A percentile compares a stretch with the other conserved stretches of the same genome.
Conservation (phyloP, 2,888 invertebrate genomes). For the Dascillus cervinus region DNA sequence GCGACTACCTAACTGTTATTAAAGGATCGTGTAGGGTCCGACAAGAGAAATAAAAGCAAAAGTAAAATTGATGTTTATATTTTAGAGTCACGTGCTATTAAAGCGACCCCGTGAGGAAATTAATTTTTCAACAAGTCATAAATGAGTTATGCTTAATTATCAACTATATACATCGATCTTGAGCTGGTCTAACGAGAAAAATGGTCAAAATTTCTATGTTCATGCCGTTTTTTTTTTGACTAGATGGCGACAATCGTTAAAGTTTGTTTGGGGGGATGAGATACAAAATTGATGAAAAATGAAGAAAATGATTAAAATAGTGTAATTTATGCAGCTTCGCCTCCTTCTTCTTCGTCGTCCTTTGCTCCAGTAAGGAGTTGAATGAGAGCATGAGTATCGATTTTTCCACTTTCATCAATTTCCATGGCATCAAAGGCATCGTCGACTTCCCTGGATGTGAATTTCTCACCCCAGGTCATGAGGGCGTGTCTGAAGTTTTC, state of each 20-base stretch:
- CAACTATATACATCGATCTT: no score
- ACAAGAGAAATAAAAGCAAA: no score
- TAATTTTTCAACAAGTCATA: no score
- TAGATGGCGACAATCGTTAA: background rate
- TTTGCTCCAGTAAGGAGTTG: constrained; percentile 81
- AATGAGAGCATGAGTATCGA: constrained; percentile 81
- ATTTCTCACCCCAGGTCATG: constrained; percentile 91
- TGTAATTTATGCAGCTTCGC: constrained; percentile 38
- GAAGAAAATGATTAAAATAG: constrained; percentile 12
- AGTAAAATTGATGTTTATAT: no score
- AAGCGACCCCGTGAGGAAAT: background rate
- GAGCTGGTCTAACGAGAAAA: no score
- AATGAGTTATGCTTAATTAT: background rate
- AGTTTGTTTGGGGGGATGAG: no score
- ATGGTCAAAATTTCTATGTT: no score
- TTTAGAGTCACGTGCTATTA: background rate
- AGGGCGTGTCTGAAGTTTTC: constrained; percentile 84
- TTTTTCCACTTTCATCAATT: constrained; percentile 83
- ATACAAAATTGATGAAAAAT: constrained; percentile 12
- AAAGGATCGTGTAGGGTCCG: no score
- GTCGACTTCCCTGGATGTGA: constrained; percentile 79
- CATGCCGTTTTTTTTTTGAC: no score
- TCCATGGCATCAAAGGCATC: constrained; percentile 91
- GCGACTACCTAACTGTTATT: no score
- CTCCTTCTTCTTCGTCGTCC: constrained; percentile 63